Evolutionary conservation across 2,797 vertebrate genomes (phyloP).

Genomic region (Spea hammondii): DNA sequence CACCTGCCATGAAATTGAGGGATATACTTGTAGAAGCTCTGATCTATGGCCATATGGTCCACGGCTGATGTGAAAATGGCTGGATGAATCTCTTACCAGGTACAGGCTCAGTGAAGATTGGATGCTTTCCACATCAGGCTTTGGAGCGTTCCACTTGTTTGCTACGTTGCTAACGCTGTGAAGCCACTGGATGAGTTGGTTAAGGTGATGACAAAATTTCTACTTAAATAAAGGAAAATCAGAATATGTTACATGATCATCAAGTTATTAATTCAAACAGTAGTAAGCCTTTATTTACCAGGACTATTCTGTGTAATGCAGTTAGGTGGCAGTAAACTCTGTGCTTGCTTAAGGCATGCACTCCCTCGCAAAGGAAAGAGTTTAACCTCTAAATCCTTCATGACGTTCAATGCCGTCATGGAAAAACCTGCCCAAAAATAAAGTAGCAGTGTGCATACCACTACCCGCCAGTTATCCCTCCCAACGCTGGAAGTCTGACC

Average conservation of each 20-base stretch:
- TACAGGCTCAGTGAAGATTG: constrained; percentile 76
- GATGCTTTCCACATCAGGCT: constrained; percentile 62
- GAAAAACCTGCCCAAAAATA: too few relatives aligned
- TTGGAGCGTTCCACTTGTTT: constrained; percentile 65
- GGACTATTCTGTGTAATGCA: background rate
- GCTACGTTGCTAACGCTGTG: constrained; percentile 68
- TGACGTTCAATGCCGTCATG: too few relatives aligned
- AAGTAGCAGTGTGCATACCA: too few relatives aligned
- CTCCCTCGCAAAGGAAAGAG: too few relatives aligned
- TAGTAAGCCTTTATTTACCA: background rate
- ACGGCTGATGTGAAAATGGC: background rate
- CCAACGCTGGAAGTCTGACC: too few relatives aligned
- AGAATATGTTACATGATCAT: background rate
- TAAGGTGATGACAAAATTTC: constrained; percentile 84
- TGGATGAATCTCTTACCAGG: constrained; percentile 69
- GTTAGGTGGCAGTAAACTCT: background rate
- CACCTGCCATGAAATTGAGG: too few relatives aligned
- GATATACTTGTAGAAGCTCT: too few relatives aligned
- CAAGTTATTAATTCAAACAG: background rate
- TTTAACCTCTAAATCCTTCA: too few relatives aligned
- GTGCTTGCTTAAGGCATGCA: too few relatives aligned
- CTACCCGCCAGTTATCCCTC: too few relatives aligned
- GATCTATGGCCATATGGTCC: too few relatives aligned
- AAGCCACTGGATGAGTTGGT: constrained; percentile 83
- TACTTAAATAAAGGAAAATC: constrained; percentile 58